Evolutionary conservation across 1,140 invertebrate species (phyloP).

Genomic region (Apolygus lucorum): DNA sequence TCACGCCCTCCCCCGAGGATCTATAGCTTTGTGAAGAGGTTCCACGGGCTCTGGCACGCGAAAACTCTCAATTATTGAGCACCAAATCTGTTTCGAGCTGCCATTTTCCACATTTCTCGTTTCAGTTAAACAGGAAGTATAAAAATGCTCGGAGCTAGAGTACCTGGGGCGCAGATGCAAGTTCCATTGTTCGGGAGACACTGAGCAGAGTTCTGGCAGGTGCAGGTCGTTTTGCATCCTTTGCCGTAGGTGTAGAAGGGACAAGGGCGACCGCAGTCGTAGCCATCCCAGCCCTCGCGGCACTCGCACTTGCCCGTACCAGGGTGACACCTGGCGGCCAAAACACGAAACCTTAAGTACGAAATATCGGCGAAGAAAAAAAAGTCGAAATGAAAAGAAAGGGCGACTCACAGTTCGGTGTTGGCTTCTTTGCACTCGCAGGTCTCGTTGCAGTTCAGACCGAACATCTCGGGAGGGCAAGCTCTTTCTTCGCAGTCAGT

Average conservation of each 20-base stretch:
- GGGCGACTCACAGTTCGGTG: slow-evolving; percentile 57
- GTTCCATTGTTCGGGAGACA: slow-evolving; percentile 77
- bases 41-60: too few relatives aligned
- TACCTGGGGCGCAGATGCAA: slow-evolving; percentile 69
- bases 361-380: too few relatives aligned
- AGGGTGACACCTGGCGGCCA: slow-evolving; percentile 73
- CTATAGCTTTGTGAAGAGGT: too few relatives aligned
- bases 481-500: slow-evolving; percentile 54
- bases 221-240: slow-evolving; percentile 65
- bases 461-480: slow-evolving; percentile 58
- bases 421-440: slow-evolving; percentile 67
- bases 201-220: slow-evolving; percentile 79
- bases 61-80: too few relatives aligned
- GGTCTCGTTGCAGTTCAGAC: slow-evolving; percentile 56
- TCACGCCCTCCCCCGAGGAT: too few relatives aligned
- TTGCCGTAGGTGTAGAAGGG: slow-evolving; percentile 71
- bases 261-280: slow-evolving; percentile 68
- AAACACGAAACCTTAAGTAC: slow-evolving; percentile 22
- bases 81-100: too few relatives aligned
- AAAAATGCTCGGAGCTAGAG: too few relatives aligned
- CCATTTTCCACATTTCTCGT: too few relatives aligned
- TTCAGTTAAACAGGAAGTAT: too few relatives aligned
- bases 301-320: slow-evolving; percentile 82
- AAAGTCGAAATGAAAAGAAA: neutral
- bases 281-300: slow-evolving; percentile 79